Evolutionary conservation across 2,113 vertebrate genomes (phyloP), one percentile per base, ranked within the genome.

Genomic region (Corvus moneduloides): DNA sequence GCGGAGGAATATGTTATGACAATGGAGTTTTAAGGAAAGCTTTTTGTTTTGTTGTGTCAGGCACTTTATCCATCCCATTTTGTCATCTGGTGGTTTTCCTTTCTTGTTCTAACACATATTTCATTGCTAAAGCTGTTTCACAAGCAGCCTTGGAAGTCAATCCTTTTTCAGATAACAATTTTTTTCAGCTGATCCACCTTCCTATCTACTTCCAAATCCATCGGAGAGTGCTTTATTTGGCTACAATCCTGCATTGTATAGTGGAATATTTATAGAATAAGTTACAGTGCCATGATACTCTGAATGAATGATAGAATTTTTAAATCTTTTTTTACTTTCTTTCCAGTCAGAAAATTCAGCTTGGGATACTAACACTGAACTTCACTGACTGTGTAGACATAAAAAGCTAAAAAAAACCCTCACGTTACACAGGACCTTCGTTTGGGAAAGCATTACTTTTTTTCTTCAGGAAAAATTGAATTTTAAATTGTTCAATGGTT

Each of bases 21-120:
- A 96, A 81, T 49, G 37, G 58, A 93, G 69, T 92, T 95, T 87
- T 96, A 96, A 94, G 69, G 83, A 96, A 93, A 84, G 83, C 72
- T 95, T 89, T 94, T 94, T 94, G 61, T 77, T 96, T 93, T 89
- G 56, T 94, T 92, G 83, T 93, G 76, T 93, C 90, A 76, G 76
- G 77, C 37, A 69, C 81, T 96, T 95, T 95, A 95, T 94, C 81
- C 84, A 62, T 72, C 83, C 92, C 62, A 15, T 94, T 96, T 95
- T 97, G 48, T 95, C 92, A 80, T 87, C 79, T 95, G 79, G 78
- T 68, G 68, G 59, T 84, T 95, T 91, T 92, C 56, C 54, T 96
- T 96, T 93, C 76, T 94, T 92, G 64, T 96, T 90, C 48, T 81
- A 93, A 69, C 33, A n/a, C 54, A 82, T 89, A 90, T 93, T 93